These are phyloP conservation scores for Atopsyche davidsoni DNA, from an alignment of 1,140 invertebrate genomes.

Conservation along the genomic window DNA sequence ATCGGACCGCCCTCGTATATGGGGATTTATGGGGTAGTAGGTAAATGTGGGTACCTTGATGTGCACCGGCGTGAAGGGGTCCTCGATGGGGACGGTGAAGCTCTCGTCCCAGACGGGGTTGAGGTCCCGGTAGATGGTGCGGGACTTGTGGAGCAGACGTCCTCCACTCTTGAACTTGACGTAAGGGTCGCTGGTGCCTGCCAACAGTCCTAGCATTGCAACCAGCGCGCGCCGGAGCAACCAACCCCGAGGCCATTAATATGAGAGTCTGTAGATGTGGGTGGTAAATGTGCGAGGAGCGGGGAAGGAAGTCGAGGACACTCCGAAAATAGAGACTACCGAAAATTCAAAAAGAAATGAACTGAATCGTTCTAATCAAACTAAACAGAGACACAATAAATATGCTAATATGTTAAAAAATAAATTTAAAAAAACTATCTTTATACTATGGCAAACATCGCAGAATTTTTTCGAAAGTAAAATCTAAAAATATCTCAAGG, in stretches of 20 bases:
- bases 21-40: too few relatives aligned
- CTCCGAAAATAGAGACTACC: too few relatives aligned
- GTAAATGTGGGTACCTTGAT: constrained; percentile 88
- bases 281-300: not conserved
- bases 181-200: constrained; percentile 96
- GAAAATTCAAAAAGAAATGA: too few relatives aligned
- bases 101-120: constrained; percentile 96
- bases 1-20: too few relatives aligned
- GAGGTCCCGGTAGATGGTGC: constrained; percentile 82
- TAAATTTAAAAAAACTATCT: too few relatives aligned
- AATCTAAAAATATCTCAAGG: too few relatives aligned
- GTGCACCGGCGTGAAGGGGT: constrained; percentile 81
- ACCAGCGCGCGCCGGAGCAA: constrained; percentile 24
- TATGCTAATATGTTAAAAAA: too few relatives aligned
- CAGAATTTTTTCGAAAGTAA: too few relatives aligned
- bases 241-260: constrained; percentile 28
- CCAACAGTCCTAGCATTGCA: constrained; percentile 44
- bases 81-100: constrained; percentile 90
- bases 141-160: constrained; percentile 86
- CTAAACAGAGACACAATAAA: too few relatives aligned
- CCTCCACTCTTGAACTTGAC: constrained; percentile 94
- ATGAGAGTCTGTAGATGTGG: constrained; percentile 2
- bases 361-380: too few relatives aligned
- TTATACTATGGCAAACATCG: too few relatives aligned
- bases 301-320: not conserved